These are phyloP conservation scores for Drosophila parabipectinata DNA, from an alignment of 1,140 invertebrate genomes.

Conservation along the genomic window DNA sequence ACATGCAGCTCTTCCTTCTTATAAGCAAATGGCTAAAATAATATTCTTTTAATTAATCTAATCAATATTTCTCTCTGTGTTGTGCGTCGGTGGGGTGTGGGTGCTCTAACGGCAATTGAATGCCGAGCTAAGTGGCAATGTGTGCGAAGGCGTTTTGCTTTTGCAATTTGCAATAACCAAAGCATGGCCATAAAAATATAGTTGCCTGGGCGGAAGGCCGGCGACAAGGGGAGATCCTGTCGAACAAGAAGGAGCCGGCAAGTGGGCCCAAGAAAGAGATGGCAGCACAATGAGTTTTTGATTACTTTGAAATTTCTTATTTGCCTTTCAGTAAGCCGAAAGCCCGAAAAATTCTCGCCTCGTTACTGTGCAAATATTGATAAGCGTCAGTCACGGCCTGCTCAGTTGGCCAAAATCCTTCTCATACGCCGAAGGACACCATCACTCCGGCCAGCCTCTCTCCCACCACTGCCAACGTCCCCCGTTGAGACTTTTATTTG, in stretches of 20 bases:
- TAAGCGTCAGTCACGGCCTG: conserved; percentile 59
- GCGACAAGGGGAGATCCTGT: background rate
- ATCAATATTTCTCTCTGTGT: background rate
- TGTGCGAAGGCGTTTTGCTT: conserved; percentile 77
- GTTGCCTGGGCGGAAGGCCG: conserved; percentile 51
- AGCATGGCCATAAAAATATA: conserved; percentile 77
- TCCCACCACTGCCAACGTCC: background rate
- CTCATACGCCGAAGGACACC: conserved; percentile 12
- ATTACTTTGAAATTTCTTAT: conserved; percentile 82
- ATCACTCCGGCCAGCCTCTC: conserved; percentile 8
- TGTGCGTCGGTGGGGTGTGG: conserved; percentile 7
- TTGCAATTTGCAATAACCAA: conserved; percentile 81
- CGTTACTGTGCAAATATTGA: conserved; percentile 78
- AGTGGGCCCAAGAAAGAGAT: conserved; percentile 20
- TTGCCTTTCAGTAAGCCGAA: conserved; percentile 67
- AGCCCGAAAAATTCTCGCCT: conserved; percentile 47
- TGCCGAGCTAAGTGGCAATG: conserved; percentile 76
- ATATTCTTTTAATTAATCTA: background rate
- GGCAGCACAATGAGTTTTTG: conserved; percentile 74
- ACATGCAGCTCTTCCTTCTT: too few relatives aligned
- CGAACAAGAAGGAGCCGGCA: background rate
- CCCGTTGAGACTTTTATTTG: conserved; percentile 58
- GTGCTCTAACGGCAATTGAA: conserved; percentile 75
- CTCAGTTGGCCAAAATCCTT: conserved; percentile 36
- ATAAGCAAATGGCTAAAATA: background rate